These are phyloP conservation scores for Deroptyus accipitrinus DNA, from an alignment of 2,113 vertebrate genomes.

Conservation along the genomic window DNA sequence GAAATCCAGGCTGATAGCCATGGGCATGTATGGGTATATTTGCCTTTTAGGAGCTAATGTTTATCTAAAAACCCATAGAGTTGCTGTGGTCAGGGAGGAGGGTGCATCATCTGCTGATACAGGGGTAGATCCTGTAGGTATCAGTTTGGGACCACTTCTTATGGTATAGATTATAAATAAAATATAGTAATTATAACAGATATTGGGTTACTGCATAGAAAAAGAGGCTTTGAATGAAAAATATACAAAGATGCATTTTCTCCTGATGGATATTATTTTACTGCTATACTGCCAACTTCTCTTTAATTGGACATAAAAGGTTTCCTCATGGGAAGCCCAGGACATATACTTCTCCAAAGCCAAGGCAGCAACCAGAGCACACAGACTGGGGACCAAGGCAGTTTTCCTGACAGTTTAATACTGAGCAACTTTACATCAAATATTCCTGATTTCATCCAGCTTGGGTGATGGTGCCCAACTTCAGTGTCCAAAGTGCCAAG, in stretches of 20 bases:
- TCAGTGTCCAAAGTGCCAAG: neutral
- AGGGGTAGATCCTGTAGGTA: neutral
- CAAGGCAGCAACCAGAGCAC: neutral
- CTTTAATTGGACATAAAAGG: neutral
- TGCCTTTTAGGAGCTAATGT: neutral
- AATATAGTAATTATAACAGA: neutral
- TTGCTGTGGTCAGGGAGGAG: neutral
- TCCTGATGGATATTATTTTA: neutral
- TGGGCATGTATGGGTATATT: neutral
- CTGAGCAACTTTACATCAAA: neutral
- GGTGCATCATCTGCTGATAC: neutral
- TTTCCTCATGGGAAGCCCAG: neutral
- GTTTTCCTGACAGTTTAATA: neutral
- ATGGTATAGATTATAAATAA: neutral
- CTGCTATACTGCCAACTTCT: neutral
- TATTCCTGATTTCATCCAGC: neutral
- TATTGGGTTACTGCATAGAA: neutral
- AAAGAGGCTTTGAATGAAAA: neutral
- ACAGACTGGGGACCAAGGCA: neutral
- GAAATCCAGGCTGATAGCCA: neutral
- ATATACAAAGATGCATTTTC: neutral
- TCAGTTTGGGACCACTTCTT: neutral
- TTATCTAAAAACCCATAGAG: neutral
- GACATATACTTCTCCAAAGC: neutral
- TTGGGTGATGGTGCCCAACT: neutral